Percentiles rank a stretch among this genome's conserved stretches.
phyloP scores from a whole-genome alignment of 2,888 invertebrate genomes.

The Scaptomyza cyrtandrae region DNA sequence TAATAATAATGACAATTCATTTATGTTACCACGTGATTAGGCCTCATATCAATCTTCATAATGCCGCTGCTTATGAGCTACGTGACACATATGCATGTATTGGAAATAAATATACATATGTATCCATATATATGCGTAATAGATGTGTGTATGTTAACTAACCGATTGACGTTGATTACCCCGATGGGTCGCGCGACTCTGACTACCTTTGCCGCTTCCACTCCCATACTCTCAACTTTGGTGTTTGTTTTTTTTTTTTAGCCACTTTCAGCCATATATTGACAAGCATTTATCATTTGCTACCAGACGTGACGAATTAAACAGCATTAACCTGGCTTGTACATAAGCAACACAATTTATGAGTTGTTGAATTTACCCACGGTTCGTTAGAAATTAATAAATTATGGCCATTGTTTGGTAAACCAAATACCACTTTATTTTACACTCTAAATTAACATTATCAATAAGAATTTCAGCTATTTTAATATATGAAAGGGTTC shows the following conservation, averaged over 20 bases:
- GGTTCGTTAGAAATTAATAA: background rate
- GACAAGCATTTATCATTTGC: slow-evolving; percentile 72
- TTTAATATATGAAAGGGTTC: no score
- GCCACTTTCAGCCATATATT: slow-evolving; percentile 44
- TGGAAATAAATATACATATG: slow-evolving; percentile 6
- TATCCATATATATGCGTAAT: slow-evolving; percentile 8
- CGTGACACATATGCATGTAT: slow-evolving; percentile 56
- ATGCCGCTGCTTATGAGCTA: slow-evolving; percentile 67
- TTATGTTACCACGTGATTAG: slow-evolving; percentile 79
- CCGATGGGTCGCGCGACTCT: slow-evolving; percentile 73
- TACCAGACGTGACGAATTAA: slow-evolving; percentile 73
- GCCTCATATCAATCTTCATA: slow-evolving; percentile 74
- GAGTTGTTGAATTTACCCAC: background rate
- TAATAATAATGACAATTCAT: slow-evolving; percentile 70
- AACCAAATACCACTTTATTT: background rate
- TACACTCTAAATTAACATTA: background rate
- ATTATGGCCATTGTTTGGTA: background rate
- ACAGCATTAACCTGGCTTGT: slow-evolving; percentile 50
- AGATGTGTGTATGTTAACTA: slow-evolving; percentile 52
- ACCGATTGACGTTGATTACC: slow-evolving; percentile 70
- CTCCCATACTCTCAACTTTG: background rate
- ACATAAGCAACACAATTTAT: slow-evolving; percentile 4
- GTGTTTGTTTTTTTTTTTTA: background rate
- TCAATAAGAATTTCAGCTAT: background rate
- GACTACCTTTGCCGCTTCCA: slow-evolving; percentile 48